Conservation (phyloP, 2,113 vertebrate genomes). For the Ancistrus triradiatus region DNA sequence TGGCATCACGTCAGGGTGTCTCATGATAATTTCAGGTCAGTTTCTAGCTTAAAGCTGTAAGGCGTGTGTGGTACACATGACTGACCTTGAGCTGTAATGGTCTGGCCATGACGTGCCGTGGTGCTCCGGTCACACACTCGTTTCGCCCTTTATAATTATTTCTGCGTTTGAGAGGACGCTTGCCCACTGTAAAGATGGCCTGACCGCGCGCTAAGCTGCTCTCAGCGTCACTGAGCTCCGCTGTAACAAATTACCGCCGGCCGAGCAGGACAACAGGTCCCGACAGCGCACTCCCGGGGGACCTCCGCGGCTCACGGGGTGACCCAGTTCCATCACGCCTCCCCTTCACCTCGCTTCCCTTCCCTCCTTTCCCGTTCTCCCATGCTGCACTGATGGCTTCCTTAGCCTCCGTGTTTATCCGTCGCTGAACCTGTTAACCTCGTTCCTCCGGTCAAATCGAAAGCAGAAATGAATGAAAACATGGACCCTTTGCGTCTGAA, state of each 20-base stretch:
- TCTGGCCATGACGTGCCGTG: no score
- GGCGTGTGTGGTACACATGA: no score
- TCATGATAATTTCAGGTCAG: no score
- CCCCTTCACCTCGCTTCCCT: constrained; percentile 46
- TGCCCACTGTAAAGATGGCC: no score
- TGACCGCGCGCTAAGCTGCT: background rate
- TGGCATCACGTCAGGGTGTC: no score
- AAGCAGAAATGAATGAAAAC: constrained; percentile 13
- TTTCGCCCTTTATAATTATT: no score
- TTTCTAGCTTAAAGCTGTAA: no score
- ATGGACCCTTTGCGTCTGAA: constrained; percentile 43
- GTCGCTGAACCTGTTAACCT: constrained; percentile 21
- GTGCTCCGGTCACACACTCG: no score
- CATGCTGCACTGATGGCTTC: background rate
- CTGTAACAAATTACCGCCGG: constrained; percentile 63
- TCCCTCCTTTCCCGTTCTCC: constrained; percentile 12
- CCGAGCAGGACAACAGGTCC: constrained; percentile 57
- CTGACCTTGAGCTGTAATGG: no score
- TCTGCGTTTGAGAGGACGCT: no score
- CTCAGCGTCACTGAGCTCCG: constrained; percentile 46
- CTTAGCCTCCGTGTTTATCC: constrained; percentile 21
- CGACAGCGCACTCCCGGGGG: constrained; percentile 55
- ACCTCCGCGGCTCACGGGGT: constrained; percentile 62
- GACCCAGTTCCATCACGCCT: constrained; percentile 68
- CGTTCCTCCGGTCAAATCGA: constrained; percentile 35